These are phyloP conservation scores for Aurelia sp. DNA, from an alignment of 30 jellyfish, hydroid and myxozoan genomes.

Conservation along the genomic window DNA sequence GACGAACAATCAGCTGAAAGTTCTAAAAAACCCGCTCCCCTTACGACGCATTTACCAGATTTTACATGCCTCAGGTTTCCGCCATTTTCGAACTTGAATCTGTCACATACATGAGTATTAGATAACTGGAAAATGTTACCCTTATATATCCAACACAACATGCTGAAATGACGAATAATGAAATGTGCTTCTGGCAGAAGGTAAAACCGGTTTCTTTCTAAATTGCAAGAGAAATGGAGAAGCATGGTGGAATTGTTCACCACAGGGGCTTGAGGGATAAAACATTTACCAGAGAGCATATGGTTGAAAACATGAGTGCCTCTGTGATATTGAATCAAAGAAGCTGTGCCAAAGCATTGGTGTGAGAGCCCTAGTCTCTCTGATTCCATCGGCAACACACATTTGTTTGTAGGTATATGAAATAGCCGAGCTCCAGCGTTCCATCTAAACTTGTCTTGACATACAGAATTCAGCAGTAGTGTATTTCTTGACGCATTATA, in stretches of 20 bases:
- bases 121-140: background rate
- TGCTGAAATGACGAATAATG: constrained; percentile 35
- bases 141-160: constrained; percentile 36
- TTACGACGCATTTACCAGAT: constrained; percentile 35
- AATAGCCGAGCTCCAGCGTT: constrained; percentile 41
- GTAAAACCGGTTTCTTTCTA: constrained; percentile 7
- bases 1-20: constrained; percentile 42
- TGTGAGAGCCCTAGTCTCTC: constrained; percentile 5
- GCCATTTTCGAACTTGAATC: constrained; percentile 27
- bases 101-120: constrained; percentile 28
- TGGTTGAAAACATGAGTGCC: constrained; percentile 4
- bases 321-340: constrained; percentile 49
- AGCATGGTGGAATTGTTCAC: background rate
- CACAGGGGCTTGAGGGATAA: constrained; percentile 15
- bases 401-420: constrained; percentile 26
- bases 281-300: constrained; percentile 19
- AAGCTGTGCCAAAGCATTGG: constrained; percentile 35
- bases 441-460: constrained; percentile 61
- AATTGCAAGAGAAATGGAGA: background rate
- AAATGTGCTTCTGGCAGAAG: constrained; percentile 27
- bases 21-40: background rate
- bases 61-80: constrained; percentile 28
- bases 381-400: constrained; percentile 28
- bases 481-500: constrained; percentile 4
- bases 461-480: constrained; percentile 11